A percentile compares a stretch with the other conserved stretches of the same genome.
Conservation (phyloP, 2,797 vertebrate species). For the Urosaurus nigricauda region DNA sequence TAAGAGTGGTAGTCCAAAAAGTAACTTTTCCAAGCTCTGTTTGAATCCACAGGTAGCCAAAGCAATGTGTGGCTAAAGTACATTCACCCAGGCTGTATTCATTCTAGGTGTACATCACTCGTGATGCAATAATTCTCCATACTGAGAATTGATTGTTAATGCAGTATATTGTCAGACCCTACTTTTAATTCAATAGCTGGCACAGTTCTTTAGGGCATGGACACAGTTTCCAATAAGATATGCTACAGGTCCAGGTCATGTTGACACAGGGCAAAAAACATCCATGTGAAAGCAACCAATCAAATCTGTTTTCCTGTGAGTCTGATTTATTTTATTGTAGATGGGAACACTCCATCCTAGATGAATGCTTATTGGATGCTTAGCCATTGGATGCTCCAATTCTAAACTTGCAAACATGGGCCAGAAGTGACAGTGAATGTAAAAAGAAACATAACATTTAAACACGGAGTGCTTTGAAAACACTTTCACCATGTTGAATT, state of each 20-base stretch:
- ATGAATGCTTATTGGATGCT: background rate
- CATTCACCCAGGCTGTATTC: background rate
- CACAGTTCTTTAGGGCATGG: background rate
- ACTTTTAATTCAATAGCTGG: constrained; percentile 1
- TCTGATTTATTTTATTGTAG: background rate
- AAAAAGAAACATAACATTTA: background rate
- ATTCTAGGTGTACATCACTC: background rate
- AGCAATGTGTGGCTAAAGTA: background rate
- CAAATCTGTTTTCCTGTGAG: background rate
- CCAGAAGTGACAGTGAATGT: background rate
- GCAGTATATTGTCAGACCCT: too few species aligned
- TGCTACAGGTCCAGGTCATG: background rate
- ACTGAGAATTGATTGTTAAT: background rate
- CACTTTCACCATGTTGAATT: background rate
- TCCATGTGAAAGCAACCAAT: background rate
- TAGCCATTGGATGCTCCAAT: background rate
- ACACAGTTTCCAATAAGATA: background rate
- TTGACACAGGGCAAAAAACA: background rate
- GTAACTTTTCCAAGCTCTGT: background rate
- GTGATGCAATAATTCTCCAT: background rate
- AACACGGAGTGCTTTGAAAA: background rate
- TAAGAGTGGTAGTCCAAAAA: background rate
- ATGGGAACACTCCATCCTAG: background rate
- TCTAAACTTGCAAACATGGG: background rate
- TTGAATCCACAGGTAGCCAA: background rate